phyloP scores from a whole-genome alignment of 2,113 vertebrate species.

The Fulica atra region DNA sequence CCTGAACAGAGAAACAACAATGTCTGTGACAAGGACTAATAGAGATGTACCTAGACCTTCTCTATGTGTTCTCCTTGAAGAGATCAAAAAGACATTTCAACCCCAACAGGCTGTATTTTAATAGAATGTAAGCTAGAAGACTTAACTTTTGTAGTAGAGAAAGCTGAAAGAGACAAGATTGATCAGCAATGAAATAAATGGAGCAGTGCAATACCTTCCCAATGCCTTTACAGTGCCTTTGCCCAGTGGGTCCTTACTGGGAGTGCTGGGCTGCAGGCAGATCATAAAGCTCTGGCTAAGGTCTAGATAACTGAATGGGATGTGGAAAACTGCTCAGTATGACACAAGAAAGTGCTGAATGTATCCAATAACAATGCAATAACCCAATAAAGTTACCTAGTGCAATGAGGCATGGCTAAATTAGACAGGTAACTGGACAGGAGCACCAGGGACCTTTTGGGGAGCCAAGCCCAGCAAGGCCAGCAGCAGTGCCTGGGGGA shows the following conservation, averaged over 20 bases:
- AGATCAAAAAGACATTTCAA: neutral
- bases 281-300: neutral
- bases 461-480: neutral
- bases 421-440: too few species aligned
- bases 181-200: neutral
- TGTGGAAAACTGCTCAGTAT: neutral
- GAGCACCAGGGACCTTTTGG: neutral
- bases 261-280: neutral
- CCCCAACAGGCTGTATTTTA: neutral
- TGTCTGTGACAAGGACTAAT: neutral
- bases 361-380: neutral
- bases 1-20: neutral
- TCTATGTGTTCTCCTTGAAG: neutral
- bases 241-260: neutral
- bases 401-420: neutral
- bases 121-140: neutral
- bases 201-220: neutral
- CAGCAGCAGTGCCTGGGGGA: neutral
- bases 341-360: neutral
- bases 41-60: neutral
- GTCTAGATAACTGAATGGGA: neutral
- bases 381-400: neutral
- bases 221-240: fast-evolving
- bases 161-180: neutral
- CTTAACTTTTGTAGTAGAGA: neutral